Evolutionary conservation across 2,113 vertebrate species (phyloP).

Genomic region (Chionis minor): DNA sequence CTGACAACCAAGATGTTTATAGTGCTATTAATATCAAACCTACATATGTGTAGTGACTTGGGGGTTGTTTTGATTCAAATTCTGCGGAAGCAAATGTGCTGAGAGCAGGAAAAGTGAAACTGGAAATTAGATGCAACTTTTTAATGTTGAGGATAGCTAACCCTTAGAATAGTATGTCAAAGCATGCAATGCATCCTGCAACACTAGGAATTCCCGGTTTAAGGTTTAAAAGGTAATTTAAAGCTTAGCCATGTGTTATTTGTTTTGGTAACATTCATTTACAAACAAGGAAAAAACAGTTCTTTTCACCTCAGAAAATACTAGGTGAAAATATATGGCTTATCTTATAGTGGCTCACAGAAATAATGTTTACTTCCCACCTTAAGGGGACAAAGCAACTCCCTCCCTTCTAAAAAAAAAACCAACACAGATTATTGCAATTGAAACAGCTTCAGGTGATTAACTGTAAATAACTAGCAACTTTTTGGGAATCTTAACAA

Average conservation of each 20-base stretch:
- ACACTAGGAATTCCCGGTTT: neutral
- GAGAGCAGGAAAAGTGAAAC: neutral
- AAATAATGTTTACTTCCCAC: neutral
- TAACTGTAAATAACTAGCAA: neutral
- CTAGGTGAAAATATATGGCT: neutral
- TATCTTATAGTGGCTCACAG: neutral
- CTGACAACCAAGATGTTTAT: slow-evolving; percentile 26
- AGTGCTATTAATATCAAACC: slow-evolving; percentile 33
- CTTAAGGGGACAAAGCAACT: neutral
- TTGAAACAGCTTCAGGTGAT: neutral
- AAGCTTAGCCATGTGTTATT: neutral
- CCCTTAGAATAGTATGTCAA: neutral
- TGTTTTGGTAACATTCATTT: neutral
- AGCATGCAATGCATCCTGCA: neutral
- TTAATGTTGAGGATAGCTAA: neutral
- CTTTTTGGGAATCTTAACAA: neutral
- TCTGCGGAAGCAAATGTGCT: neutral
- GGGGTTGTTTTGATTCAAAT: neutral
- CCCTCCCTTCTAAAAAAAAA: neutral
- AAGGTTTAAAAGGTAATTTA: neutral
- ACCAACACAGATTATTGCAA: neutral
- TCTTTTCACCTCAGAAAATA: neutral
- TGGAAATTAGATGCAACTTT: neutral
- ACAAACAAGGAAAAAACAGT: neutral
- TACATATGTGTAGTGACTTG: neutral